These are phyloP conservation scores for Creontiades dilutus DNA, from an alignment of 2,888 invertebrate species.

Conservation along the genomic window DNA sequence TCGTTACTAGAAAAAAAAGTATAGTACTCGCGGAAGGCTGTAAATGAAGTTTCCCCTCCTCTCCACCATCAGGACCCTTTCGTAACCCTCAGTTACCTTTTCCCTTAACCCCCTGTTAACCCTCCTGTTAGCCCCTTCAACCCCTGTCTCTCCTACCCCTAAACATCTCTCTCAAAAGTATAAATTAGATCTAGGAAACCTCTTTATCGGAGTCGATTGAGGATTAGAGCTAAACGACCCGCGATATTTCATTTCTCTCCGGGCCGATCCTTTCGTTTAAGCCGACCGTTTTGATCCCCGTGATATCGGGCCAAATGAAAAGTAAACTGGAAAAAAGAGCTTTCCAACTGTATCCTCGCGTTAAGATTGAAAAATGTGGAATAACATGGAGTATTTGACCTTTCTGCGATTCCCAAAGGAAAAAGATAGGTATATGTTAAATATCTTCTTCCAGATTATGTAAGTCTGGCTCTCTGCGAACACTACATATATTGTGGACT, in stretches of 20 bases:
- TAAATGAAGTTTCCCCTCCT: neutral
- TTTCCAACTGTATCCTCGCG: neutral
- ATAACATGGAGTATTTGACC: neutral
- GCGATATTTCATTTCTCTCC: constrained; percentile 29
- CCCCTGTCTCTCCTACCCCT: neutral
- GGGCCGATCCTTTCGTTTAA: neutral
- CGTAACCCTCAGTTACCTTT: neutral
- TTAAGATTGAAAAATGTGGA: neutral
- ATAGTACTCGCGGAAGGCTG: neutral
- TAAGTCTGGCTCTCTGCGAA: too few relatives aligned
- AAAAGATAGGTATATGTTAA: too few relatives aligned
- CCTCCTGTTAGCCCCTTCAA: neutral
- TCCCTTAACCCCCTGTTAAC: neutral
- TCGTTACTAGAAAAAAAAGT: constrained; percentile 2
- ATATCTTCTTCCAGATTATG: too few relatives aligned
- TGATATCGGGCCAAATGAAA: neutral
- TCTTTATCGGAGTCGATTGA: constrained; percentile 24
- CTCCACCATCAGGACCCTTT: neutral
- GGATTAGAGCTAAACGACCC: constrained; percentile 10
- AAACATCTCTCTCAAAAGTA: neutral
- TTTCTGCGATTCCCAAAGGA: neutral
- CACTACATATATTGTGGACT: too few relatives aligned
- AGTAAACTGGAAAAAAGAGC: neutral
- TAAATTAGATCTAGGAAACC: constrained; percentile 16
- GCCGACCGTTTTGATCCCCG: neutral